Evolutionary conservation across 2,888 invertebrate genomes (phyloP).

Genomic region (Barypeithes pellucidus): DNA sequence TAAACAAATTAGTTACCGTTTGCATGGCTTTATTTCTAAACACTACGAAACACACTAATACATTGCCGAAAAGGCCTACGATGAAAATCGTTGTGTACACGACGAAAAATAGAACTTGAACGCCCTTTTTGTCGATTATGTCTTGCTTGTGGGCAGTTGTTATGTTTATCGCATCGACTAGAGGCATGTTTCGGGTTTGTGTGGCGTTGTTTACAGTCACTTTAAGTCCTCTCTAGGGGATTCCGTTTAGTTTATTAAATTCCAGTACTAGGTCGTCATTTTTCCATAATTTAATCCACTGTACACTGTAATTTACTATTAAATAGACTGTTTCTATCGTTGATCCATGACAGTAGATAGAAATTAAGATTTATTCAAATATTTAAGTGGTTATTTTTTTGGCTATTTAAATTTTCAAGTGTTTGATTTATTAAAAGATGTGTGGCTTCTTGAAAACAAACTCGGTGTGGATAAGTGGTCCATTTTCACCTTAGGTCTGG

Average conservation of each 20-base stretch:
- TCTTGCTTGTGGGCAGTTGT: conserved; percentile 48
- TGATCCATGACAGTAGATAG: not conserved
- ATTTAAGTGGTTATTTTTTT: not conserved
- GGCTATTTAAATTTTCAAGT: not conserved
- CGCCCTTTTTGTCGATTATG: conserved; percentile 77
- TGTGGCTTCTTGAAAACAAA: conserved; percentile 17
- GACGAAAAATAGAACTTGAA: conserved; percentile 83
- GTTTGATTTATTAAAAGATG: not conserved
- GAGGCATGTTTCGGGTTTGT: conserved; percentile 28
- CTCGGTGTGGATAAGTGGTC: conserved; percentile 8
- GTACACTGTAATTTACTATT: not conserved
- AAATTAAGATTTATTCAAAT: no score
- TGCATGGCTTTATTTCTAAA: conserved; percentile 95
- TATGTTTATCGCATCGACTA: conserved; percentile 21
- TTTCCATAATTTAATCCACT: not conserved
- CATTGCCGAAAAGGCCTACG: conserved; percentile 91
- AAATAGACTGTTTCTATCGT: not conserved
- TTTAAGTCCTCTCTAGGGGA: not conserved
- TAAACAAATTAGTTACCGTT: conserved; percentile 97
- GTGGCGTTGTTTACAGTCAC: not conserved
- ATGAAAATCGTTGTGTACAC: conserved; percentile 90
- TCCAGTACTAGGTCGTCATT: not conserved
- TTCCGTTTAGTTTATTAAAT: not conserved
- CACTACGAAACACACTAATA: conserved; percentile 95
- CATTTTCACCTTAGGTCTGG: conserved; percentile 28